Conservation (phyloP, 2,888 invertebrate genomes). For the Netelia fuscicornis region DNA sequence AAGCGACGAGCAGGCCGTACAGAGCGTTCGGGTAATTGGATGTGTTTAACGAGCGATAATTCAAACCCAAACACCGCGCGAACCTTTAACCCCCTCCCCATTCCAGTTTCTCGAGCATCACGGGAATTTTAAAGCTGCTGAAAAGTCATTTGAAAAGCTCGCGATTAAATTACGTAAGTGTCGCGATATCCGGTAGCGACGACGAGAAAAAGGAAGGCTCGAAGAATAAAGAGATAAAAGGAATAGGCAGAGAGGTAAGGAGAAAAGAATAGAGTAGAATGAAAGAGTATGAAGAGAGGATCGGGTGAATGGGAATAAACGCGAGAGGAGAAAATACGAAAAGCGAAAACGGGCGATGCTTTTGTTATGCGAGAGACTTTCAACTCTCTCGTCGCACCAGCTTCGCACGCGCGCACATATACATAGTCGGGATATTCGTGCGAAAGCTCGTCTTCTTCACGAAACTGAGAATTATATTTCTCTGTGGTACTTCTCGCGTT, state of each 20-base stretch:
- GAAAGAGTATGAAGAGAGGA: not conserved
- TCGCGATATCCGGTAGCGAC: not conserved
- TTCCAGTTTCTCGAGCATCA: not conserved
- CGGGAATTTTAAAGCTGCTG: not conserved
- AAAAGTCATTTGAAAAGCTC: slow-evolving; percentile 25
- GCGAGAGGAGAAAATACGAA: slow-evolving; percentile 19
- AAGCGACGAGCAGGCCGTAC: not conserved
- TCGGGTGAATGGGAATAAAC: slow-evolving; percentile 1
- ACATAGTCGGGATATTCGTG: slow-evolving; percentile 31
- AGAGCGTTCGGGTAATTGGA: slow-evolving; percentile 45
- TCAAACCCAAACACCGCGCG: slow-evolving; percentile 35
- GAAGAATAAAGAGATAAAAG: not conserved
- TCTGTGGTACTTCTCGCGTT: slow-evolving; percentile 43
- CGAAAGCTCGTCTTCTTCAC: slow-evolving; percentile 39
- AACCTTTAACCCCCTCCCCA: slow-evolving; percentile 63
- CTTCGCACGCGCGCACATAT: not conserved
- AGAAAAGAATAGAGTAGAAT: not conserved
- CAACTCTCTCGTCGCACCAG: slow-evolving; percentile 15
- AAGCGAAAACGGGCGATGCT: slow-evolving; percentile 1
- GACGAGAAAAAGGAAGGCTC: not conserved
- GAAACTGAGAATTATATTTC: slow-evolving; percentile 52
- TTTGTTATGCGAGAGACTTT: slow-evolving; percentile 48
- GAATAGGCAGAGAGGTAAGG: not conserved
- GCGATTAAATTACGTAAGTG: slow-evolving; percentile 31
- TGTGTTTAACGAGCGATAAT: slow-evolving; percentile 55